Base-by-base conservation (phyloP, 92 coral and sea anemone species). In the Epizoanthus ramosus region DNA sequence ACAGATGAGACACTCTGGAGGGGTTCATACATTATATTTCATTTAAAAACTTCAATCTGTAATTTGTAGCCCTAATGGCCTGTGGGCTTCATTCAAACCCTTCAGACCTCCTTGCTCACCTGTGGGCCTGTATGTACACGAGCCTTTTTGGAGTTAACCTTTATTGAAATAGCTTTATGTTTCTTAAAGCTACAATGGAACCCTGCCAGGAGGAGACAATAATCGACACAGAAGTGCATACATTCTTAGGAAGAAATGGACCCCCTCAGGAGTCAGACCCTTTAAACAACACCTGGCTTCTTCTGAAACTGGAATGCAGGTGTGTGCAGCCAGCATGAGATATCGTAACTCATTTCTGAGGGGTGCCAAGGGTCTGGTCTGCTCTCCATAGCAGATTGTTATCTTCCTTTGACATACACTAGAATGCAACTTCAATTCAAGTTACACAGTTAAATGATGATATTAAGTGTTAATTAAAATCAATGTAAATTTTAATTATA, bases 211-310 rank as follows among this genome's bases (percentile, higher is more conserved):
- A 74, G 98, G 91, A 23, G 82, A 81, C 65, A 90, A 80, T 81
- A 88, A 83, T 35, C 88, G 90, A 4, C 92, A 89, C 68, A 86
- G 90, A 82, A 91, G 91, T 75, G 84, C 89, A 1, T 88, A 86
- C 69, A 74, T 85, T 68, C 88, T 93, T 58, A 72, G 85, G 79
- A 89, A 93, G 92, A 91, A 83, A 50, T 70, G 79, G 74, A 59
- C 84, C 80, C 87, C 92, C 82, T 88, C 98, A 57, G 98, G 98
- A 67, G 98, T 93, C 77, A 92, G 86, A 83, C 98, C 98, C 85
- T 93, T 59, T 82, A 89, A 89, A 72, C 89, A 91, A 74, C 95
- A 93, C 87, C 85, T 89, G 85, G 98, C 98, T 80, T 88, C 93
- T 8, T 93, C 98, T 23, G 85, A 89, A 58, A 87, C 91, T 53